These are phyloP conservation scores for Nomada goodeniana DNA, from an alignment of 2,888 invertebrate genomes.

Conservation along the genomic window DNA sequence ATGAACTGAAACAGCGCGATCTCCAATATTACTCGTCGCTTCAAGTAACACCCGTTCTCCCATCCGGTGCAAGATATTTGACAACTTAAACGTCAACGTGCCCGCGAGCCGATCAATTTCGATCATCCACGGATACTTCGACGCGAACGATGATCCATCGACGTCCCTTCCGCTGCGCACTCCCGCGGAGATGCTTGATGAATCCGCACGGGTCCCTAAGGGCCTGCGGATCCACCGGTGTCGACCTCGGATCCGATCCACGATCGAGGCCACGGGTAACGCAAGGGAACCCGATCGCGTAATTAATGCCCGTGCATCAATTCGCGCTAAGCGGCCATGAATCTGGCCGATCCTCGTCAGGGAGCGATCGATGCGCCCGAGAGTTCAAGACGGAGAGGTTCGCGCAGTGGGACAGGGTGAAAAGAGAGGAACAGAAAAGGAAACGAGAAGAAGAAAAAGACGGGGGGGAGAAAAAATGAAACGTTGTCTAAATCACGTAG, in stretches of 20 bases:
- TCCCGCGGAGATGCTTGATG: conserved; percentile 54
- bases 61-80: background rate
- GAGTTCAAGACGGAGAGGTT: conserved; percentile 64
- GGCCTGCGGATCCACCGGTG: conserved; percentile 40
- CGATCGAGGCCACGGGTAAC: conserved; percentile 64
- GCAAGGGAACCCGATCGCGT: conserved; percentile 71
- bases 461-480: conserved; percentile 64
- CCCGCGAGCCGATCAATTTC: background rate
- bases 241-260: conserved; percentile 71
- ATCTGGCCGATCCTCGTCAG: conserved; percentile 79
- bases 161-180: conserved; percentile 42
- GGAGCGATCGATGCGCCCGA: conserved; percentile 69
- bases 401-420: conserved; percentile 52
- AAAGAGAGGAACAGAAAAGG: background rate
- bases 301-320: conserved; percentile 83
- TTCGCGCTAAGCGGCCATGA: conserved; percentile 77
- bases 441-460: background rate
- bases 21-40: too few species aligned
- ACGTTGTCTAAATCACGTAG: conserved; percentile 81
- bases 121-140: conserved; percentile 26
- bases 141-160: conserved; percentile 42
- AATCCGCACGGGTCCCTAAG: conserved; percentile 59
- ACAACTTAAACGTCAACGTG: background rate
- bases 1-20: too few species aligned
- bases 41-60: too few species aligned